These are phyloP conservation scores for rat (Rattus norvegicus) DNA, from an alignment of 2,113 vertebrate species.

Conservation along the genomic window DNA sequence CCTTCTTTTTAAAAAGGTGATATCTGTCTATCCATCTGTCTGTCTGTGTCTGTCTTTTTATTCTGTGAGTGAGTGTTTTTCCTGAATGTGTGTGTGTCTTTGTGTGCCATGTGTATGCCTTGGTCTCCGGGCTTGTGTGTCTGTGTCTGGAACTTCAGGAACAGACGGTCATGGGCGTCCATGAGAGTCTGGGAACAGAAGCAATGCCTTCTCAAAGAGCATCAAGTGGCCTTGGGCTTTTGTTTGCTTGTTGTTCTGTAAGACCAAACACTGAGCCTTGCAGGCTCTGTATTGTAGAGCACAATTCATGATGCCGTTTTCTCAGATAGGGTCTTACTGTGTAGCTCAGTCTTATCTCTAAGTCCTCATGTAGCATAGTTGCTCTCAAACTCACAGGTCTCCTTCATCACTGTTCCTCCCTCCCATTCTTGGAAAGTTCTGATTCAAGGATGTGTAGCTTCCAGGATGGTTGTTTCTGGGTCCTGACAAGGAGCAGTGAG, in stretches of 20 bases:
- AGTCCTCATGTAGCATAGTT: not conserved
- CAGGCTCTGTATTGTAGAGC: not conserved
- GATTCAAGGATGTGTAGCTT: not conserved
- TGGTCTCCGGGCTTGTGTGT: too few relatives aligned
- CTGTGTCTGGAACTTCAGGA: not conserved
- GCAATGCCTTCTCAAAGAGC: not conserved
- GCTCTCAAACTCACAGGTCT: not conserved
- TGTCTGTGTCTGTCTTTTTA: too few relatives aligned
- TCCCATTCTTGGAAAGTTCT: not conserved
- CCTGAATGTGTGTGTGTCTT: not conserved
- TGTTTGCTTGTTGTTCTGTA: not conserved
- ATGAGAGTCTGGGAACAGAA: not conserved
- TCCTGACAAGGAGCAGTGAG: not conserved
- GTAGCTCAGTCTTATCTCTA: not conserved
- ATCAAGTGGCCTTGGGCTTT: not conserved
- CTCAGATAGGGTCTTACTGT: not conserved
- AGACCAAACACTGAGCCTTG: not conserved
- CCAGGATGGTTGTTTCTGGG: not conserved
- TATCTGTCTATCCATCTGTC: too few relatives aligned
- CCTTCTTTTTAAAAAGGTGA: too few relatives aligned
- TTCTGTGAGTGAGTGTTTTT: not conserved
- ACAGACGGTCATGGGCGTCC: not conserved
- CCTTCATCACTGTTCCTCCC: not conserved
- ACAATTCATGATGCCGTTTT: not conserved
- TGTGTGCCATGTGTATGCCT: not conserved